Percentiles rank a stretch among this genome's conserved stretches.
These are phyloP conservation scores for Batillaria attramentaria DNA, from an alignment of 1,140 invertebrate genomes.

Conservation along the genomic window DNA sequence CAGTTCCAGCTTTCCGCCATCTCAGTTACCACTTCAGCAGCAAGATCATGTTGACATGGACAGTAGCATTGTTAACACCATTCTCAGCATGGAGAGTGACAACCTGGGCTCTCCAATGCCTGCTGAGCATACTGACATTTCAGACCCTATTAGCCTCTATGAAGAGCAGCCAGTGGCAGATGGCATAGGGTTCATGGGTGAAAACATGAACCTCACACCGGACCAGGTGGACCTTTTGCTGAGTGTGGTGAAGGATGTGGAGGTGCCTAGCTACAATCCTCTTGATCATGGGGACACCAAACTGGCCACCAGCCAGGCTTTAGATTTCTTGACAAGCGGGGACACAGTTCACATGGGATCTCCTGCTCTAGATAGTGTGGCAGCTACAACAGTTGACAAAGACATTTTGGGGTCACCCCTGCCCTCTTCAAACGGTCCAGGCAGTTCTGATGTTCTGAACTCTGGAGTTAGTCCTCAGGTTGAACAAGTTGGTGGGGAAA, in stretches of 20 bases:
- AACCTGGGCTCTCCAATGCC: conserved; percentile 40
- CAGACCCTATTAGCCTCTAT: conserved; percentile 39
- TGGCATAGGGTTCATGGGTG: conserved; percentile 47
- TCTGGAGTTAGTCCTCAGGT: neutral
- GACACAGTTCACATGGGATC: conserved; percentile 26
- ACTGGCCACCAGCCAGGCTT: conserved; percentile 31
- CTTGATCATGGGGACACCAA: neutral
- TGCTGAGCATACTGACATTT: conserved; percentile 28
- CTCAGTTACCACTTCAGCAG: neutral
- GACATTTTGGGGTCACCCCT: conserved; percentile 13
- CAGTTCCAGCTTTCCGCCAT: neutral
- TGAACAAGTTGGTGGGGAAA: neutral
- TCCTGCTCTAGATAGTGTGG: conserved; percentile 20
- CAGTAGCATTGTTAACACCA: conserved; percentile 64
- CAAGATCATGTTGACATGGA: conserved; percentile 48
- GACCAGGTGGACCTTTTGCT: conserved; percentile 57
- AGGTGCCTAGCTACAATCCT: conserved; percentile 8
- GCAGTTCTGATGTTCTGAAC: neutral
- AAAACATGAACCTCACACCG: conserved; percentile 56
- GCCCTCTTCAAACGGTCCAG: neutral
- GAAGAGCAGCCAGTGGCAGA: conserved; percentile 39
- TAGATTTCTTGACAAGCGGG: conserved; percentile 12
- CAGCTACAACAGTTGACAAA: conserved; percentile 19
- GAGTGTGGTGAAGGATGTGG: conserved; percentile 40
- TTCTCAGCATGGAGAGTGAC: conserved; percentile 64